Base-by-base conservation (phyloP, 2,113 vertebrate species). In the Phoenicopterus ruber region DNA sequence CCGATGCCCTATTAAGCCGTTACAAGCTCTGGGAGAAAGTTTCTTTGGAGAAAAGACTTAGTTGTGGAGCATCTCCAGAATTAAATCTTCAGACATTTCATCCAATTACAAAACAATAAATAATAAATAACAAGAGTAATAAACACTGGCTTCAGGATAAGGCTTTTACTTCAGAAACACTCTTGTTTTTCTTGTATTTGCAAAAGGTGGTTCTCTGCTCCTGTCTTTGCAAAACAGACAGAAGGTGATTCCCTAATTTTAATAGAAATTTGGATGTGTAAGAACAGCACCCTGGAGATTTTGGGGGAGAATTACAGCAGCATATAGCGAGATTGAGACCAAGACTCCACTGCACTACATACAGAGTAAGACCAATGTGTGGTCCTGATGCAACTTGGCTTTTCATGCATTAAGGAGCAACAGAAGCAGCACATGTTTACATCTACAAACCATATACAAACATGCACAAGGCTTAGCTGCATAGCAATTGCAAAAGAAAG, bases 1-100 rank as follows among this genome's bases (percentile, higher is more conserved):
- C 86, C 94, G 91, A 92, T 86, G 78, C 90, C 93, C 62, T 88
- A 44, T 83, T 94, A 94, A 95, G 85, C 65, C 59, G 82, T 78
- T 86, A 92, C 71, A 94, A 66, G 63, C 57, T 92, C 88, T 74
- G 57, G 49, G 49, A 92, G 59, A 72, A 92, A 76, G 84, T 80
- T 94, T 86, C 57, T 89, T 87, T 61, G 21, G 28, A 90, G 52
- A 70, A 88, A 92, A 95, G 47, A 62, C 54, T 86, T 62, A 50
- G n/a, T 61, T 50, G 55, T 81, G 72, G 50, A 66, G 14, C 36
- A 83, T 28, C 44, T 82, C 55, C 74, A 88, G 65, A 82, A 89
- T 40, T 92, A 82, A 90, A 92, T 83, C 72, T 81, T 70, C 61
- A 49, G 76, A 42, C 44, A 82, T 83, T 87, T 76, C 52, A 72